Percentiles rank a stretch among this genome's conserved stretches.
Conservation (phyloP, 2,888 invertebrate genomes). For the Tubulanus polymorphus region DNA sequence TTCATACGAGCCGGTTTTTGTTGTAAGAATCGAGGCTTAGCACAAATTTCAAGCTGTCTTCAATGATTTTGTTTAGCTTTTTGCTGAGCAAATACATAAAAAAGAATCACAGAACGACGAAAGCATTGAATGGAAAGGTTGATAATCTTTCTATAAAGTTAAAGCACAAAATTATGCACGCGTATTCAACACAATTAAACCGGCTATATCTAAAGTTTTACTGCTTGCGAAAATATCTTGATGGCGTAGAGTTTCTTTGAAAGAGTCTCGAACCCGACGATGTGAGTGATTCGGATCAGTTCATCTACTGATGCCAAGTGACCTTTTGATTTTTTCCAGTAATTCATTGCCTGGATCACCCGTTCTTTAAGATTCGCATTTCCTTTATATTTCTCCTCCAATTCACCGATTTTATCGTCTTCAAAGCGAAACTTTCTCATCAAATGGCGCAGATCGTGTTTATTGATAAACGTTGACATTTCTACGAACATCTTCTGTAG, state of each 20-base stretch:
- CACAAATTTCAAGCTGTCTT: no score
- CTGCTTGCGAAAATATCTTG: constrained; percentile 36
- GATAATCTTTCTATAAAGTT: no score
- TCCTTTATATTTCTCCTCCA: constrained; percentile 41
- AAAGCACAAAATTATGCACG: no score
- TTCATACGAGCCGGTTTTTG: no score
- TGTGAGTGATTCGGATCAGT: constrained; percentile 41
- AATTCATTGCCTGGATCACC: constrained; percentile 31
- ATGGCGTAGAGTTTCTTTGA: constrained; percentile 30
- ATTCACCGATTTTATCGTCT: constrained; percentile 38
- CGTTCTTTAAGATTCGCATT: constrained; percentile 40
- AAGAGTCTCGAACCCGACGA: constrained; percentile 37
- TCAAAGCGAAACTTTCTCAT: constrained; percentile 43
- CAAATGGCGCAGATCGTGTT: constrained; percentile 43
- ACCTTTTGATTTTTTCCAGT: constrained; percentile 39
- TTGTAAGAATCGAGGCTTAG: no score
- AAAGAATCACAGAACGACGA: no score
- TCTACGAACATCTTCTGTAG: constrained; percentile 38
- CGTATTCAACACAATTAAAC: not conserved
- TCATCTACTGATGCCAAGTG: constrained; percentile 39
- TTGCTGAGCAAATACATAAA: no score
- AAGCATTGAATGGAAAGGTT: no score
- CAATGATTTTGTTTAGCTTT: no score
- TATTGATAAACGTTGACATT: constrained; percentile 35
- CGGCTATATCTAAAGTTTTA: constrained; percentile 24